Evolutionary conservation across 2,888 invertebrate species (phyloP), one percentile per base, ranked within the genome.

Genomic region (Leptopilina myrica): DNA sequence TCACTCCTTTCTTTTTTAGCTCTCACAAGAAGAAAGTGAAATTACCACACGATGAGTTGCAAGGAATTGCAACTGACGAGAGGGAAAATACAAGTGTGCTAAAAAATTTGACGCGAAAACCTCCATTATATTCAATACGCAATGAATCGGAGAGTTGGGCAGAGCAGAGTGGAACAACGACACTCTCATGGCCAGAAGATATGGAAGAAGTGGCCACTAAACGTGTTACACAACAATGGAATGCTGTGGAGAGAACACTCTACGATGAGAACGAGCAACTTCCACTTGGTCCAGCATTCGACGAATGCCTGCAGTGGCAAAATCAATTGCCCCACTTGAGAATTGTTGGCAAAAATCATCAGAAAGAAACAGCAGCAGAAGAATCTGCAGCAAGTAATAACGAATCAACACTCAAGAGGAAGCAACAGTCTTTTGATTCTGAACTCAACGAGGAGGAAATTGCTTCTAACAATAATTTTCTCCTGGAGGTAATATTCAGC

Each of bases 291-390:
- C 69, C 81, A 69, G 77, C 86, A 56, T 82, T 83, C 59, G 88
- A 90, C 20, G 91, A 91, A 80, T 91, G 91, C 73, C 67, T 83
- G 66, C 91, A 91, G 79, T 91, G 91, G 91, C 85, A 86, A 77
- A 86, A 80, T 4, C 91, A 91, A 77, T 83, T 90, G 78, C 87
- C 89, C 5, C 90, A 91, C 79, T 85, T 91, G 49, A 85, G 91
- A 81, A 67, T 91, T 56, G 64, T 87, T 59, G 88, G 88, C 0
- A 84, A 82, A 15, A 83, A 78, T 75, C 62, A n/a, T 14, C 83
- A n/a, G 85, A 82, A 64, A 83, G 77, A 62, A 64, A 40, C 69
- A 12, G 20, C 66, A 14, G 53, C 56, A 12, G 49, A 49, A 2
- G 43, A 43, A 8, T 8, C 43, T 8, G 9, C 46, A 14, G 14